These are phyloP conservation scores for Syndactyla subalaris DNA, from an alignment of 2,797 vertebrate species.

Conservation along the genomic window DNA sequence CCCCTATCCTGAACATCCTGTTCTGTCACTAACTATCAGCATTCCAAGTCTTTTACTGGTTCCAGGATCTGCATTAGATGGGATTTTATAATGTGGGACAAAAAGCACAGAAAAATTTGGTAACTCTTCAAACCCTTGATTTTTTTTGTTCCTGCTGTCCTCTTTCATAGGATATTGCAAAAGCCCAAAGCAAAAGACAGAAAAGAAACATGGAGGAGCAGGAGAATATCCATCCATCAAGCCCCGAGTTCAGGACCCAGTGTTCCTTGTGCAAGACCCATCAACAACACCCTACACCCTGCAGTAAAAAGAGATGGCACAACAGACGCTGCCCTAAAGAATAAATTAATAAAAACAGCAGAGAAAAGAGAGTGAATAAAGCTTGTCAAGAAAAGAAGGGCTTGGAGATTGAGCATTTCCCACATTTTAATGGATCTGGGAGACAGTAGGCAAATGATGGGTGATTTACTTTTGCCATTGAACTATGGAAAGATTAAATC, in stretches of 20 bases:
- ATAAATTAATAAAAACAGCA: conserved; percentile 41
- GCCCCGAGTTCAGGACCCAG: not conserved
- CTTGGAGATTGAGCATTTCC: conserved; percentile 33
- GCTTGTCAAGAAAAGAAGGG: conserved; percentile 30
- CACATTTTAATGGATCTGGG: conserved; percentile 12
- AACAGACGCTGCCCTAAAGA: not conserved
- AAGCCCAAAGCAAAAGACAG: not conserved
- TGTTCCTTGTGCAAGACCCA: not conserved
- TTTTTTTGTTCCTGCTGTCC: not conserved
- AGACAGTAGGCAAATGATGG: conserved; percentile 56
- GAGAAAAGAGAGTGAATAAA: conserved; percentile 33
- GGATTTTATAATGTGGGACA: not conserved
- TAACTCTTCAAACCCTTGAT: not conserved
- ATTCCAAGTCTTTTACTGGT: not conserved
- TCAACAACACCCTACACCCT: not conserved
- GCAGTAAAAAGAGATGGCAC: not conserved
- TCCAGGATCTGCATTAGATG: not conserved
- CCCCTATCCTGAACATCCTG: not conserved
- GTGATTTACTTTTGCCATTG: conserved; percentile 36
- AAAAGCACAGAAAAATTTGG: not conserved
- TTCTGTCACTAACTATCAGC: not conserved
- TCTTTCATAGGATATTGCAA: not conserved
- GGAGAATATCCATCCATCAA: not conserved
- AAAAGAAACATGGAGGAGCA: not conserved
- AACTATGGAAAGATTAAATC: conserved; percentile 59